phyloP scores from a whole-genome alignment of 1,140 invertebrate genomes.

The Drosophila pachea region DNA sequence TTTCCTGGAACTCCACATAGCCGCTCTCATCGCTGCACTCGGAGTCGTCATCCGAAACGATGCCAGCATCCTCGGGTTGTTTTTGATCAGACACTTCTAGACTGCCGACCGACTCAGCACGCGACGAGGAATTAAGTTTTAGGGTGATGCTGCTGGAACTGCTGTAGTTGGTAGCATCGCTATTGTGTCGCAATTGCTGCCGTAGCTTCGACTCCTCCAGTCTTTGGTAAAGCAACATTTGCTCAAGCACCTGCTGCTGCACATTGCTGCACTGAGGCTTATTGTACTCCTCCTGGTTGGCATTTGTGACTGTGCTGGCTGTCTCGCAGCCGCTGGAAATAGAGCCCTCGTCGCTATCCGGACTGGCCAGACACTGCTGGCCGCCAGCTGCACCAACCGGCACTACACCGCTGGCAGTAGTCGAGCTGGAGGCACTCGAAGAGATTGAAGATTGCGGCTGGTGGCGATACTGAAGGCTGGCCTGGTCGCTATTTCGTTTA shows the following conservation, averaged over 20 bases:
- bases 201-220: constrained; percentile 54
- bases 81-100: constrained; percentile 38
- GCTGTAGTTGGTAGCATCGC: constrained; percentile 71
- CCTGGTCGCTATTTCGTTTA: constrained; percentile 79
- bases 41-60: constrained; percentile 57
- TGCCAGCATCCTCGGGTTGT: constrained; percentile 23
- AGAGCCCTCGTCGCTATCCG: constrained; percentile 86
- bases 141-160: constrained; percentile 76
- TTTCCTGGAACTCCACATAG: constrained; percentile 80
- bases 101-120: constrained; percentile 33
- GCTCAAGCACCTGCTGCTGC: constrained; percentile 66
- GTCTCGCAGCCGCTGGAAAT: constrained; percentile 89
- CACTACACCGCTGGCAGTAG: constrained; percentile 65
- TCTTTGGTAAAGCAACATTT: constrained; percentile 77
- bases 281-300: constrained; percentile 62
- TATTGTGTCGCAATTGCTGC: constrained; percentile 64
- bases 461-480: constrained; percentile 67
- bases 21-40: constrained; percentile 81
- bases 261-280: constrained; percentile 37
- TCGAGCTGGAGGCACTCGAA: constrained; percentile 74
- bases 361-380: constrained; percentile 73
- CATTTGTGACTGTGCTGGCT: constrained; percentile 83
- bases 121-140: constrained; percentile 54
- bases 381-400: constrained; percentile 49
- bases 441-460: constrained; percentile 77